Conservation (phyloP, 2,113 vertebrate species). For the Trichechus manatus region DNA sequence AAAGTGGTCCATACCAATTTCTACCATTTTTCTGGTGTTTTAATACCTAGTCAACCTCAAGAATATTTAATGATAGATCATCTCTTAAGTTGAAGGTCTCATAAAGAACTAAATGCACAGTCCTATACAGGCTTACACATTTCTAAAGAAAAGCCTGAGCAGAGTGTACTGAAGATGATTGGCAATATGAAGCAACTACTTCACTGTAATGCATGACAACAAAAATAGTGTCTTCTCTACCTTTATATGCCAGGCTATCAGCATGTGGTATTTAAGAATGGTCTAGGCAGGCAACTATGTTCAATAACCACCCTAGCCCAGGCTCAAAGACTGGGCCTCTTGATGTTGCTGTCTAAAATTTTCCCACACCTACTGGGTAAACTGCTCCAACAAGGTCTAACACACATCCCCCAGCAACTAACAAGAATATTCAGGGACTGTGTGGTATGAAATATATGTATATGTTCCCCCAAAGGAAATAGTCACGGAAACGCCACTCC, state of each 20-base stretch:
- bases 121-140: neutral
- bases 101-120: neutral
- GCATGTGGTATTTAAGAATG: neutral
- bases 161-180: neutral
- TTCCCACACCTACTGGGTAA: neutral
- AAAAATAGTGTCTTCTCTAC: neutral
- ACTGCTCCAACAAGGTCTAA: neutral
- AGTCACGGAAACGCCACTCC: neutral
- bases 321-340: neutral
- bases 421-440: neutral
- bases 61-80: constrained; percentile 12
- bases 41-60: neutral
- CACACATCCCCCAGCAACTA: neutral
- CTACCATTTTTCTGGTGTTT: constrained; percentile 34
- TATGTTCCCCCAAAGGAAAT: neutral
- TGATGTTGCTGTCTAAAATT: neutral
- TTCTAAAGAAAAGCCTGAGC: neutral
- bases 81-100: neutral
- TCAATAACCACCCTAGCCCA: neutral
- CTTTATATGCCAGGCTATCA: neutral
- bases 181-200: neutral
- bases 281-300: neutral
- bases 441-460: neutral
- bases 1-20: constrained; percentile 27
- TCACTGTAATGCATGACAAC: neutral